phyloP scores from a whole-genome alignment of 2,113 vertebrate species.

The Mormoops blainvillei region DNA sequence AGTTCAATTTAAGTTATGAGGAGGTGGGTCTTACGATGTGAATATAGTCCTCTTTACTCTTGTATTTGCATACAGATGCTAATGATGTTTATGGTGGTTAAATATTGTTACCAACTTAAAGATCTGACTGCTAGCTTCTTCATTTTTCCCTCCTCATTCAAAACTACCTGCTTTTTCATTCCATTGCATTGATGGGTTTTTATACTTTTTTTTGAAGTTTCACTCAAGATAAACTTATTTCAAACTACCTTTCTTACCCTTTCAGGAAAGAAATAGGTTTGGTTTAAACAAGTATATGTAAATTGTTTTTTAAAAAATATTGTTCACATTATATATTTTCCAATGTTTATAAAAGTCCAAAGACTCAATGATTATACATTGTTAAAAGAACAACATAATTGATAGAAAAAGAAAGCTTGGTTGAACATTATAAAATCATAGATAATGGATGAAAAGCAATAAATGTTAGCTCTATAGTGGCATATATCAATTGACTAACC shows the following conservation, averaged over 20 bases:
- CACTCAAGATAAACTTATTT: not conserved
- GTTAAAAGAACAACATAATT: not conserved
- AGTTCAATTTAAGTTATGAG: not conserved
- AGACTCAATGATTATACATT: not conserved
- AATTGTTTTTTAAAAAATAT: not conserved
- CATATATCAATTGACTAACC: not conserved
- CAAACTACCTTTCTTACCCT: not conserved
- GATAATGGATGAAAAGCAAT: not conserved
- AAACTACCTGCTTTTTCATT: not conserved
- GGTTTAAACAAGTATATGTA: not conserved
- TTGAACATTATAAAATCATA: not conserved
- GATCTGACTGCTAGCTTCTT: not conserved
- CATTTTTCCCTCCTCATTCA: not conserved
- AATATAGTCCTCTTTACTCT: not conserved
- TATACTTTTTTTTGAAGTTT: not conserved
- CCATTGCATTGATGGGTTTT: not conserved
- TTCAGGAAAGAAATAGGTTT: not conserved
- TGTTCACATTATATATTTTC: not conserved
- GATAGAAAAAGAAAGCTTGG: not conserved
- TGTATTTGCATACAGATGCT: not conserved
- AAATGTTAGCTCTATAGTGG: not conserved
- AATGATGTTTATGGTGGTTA: not conserved
- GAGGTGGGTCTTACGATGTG: not conserved
- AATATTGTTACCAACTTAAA: not conserved
- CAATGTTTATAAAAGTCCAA: not conserved